Percentiles rank a stretch among this genome's conserved stretches.
Evolutionary conservation across 2,888 invertebrate species (phyloP).

Genomic region (Brachypalpus laphriformis): DNA sequence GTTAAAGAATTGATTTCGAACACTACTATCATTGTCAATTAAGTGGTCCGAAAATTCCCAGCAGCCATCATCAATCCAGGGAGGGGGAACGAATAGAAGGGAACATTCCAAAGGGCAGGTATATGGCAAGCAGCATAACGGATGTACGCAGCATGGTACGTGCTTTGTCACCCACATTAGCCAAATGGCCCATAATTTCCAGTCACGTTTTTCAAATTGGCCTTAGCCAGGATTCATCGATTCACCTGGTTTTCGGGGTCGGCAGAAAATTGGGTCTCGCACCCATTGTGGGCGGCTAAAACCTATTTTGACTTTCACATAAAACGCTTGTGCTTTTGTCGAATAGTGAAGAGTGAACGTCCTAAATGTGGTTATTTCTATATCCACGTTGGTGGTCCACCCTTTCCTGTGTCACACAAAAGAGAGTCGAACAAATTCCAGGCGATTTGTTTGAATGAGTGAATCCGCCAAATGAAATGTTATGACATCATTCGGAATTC

Average conservation of each 20-base stretch:
- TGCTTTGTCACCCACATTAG: conserved; percentile 74
- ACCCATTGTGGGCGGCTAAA: conserved; percentile 51
- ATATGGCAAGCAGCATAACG: conserved; percentile 31
- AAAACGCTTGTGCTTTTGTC: conserved; percentile 27
- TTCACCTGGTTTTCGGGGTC: conserved; percentile 56
- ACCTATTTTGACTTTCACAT: conserved; percentile 56
- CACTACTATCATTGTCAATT: conserved; percentile 71
- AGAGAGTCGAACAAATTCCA: conserved; percentile 52
- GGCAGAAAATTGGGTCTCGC: conserved; percentile 50
- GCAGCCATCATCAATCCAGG: conserved; percentile 49
- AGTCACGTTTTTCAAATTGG: conserved; percentile 74
- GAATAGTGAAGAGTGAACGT: conserved; percentile 44
- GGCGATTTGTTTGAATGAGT: conserved; percentile 71
- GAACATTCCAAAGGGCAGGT: conserved; percentile 18
- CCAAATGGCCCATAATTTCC: conserved; percentile 72
- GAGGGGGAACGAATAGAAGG: background rate
- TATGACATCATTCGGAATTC: conserved; percentile 71
- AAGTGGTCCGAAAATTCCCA: conserved; percentile 62
- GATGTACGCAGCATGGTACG: conserved; percentile 73
- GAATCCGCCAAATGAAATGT: conserved; percentile 71
- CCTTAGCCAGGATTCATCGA: conserved; percentile 68
- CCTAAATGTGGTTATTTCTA: conserved; percentile 68
- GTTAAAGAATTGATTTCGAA: conserved; percentile 69
- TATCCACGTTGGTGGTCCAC: conserved; percentile 44
- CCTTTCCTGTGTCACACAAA: conserved; percentile 35